Percentiles rank a stretch among this genome's conserved stretches.
phyloP scores from a whole-genome alignment of 2,797 vertebrate genomes.

The Silurus lanzhouensis region DNA sequence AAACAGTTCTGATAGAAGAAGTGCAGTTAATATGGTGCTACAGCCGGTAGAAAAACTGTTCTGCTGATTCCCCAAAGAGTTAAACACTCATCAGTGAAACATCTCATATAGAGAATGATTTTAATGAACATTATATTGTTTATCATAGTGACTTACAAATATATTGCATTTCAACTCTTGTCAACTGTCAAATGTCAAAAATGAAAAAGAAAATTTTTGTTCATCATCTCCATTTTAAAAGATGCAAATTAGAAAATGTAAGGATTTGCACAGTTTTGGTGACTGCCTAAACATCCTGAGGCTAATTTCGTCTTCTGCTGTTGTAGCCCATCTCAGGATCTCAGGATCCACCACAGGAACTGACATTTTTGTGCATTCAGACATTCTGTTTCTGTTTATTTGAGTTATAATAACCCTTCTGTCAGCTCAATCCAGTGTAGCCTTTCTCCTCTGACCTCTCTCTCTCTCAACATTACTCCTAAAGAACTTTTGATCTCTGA shows the following conservation, averaged over 20 bases:
- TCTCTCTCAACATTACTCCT: background rate
- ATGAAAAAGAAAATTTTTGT: background rate
- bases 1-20: background rate
- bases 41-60: slow-evolving; percentile 3
- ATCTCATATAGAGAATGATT: background rate
- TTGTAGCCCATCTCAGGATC: background rate
- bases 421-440: background rate
- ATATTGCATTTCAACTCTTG: background rate
- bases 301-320: background rate
- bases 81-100: background rate
- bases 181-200: background rate
- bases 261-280: background rate
- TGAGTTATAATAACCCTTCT: background rate
- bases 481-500: background rate
- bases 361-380: background rate
- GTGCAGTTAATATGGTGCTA: background rate
- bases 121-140: background rate
- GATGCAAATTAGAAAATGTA: background rate
- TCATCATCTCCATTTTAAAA: background rate
- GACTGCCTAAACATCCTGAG: background rate
- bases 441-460: background rate
- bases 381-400: background rate
- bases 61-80: background rate
- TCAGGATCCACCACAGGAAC: background rate
- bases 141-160: background rate